phyloP scores from a whole-genome alignment of 1,140 invertebrate species.

The Sycophaga agraensis region DNA sequence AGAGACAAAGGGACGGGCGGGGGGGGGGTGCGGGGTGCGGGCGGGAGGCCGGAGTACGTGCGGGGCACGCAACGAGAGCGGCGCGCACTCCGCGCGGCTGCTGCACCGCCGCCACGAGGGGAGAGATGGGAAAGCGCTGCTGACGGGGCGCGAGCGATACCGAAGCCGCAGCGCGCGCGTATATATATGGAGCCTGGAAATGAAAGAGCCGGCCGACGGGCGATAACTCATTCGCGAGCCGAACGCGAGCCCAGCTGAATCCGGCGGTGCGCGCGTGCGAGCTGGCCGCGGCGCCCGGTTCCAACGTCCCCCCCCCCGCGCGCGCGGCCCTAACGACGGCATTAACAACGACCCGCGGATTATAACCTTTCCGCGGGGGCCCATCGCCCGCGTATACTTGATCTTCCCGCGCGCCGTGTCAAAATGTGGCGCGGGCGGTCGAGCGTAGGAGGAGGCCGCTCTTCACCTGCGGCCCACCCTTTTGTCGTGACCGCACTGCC shows the following conservation, averaged over 20 bases:
- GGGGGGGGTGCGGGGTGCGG: background rate
- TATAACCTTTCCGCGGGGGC: no score
- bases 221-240: constrained; percentile 59
- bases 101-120: constrained; percentile 19
- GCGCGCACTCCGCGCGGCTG: background rate
- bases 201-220: constrained; percentile 56
- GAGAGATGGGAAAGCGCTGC: constrained; percentile 44
- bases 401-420: no score
- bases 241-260: constrained; percentile 58
- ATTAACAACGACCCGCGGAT: no score
- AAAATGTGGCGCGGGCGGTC: no score
- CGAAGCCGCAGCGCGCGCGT: constrained; percentile 32
- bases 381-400: no score
- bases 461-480: no score
- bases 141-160: constrained; percentile 44
- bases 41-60: background rate
- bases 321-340: constrained; percentile 36
- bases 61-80: background rate
- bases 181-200: constrained; percentile 47
- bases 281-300: constrained; percentile 29
- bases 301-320: constrained; percentile 35
- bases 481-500: background rate
- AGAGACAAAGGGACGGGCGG: constrained; percentile 22
- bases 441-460: no score
- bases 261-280: constrained; percentile 53